Percentiles rank a stretch among this genome's conserved stretches.
Conservation (phyloP, 2,113 vertebrate species). For the Heterotilapia buettikoferi region DNA sequence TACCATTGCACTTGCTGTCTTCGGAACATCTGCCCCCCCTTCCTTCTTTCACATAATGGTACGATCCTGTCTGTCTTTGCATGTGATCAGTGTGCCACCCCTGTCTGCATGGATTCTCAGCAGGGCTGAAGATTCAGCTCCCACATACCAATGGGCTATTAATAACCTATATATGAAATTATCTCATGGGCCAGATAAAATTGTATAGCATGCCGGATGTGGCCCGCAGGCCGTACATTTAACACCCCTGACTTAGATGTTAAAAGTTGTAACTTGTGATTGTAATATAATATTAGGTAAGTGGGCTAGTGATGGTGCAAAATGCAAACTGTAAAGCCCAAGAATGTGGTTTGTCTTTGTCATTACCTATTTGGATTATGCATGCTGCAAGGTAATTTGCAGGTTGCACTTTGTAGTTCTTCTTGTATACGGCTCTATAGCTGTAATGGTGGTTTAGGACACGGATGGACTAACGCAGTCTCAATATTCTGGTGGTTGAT, state of each 20-base stretch:
- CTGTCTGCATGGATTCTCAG: neutral
- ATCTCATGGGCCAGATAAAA: neutral
- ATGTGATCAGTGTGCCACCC: neutral
- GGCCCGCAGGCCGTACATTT: neutral
- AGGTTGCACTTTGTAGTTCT: neutral
- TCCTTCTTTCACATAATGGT: neutral
- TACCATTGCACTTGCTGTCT: too few species aligned
- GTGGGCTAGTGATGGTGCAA: neutral
- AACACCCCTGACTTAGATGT: neutral
- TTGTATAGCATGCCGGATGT: neutral
- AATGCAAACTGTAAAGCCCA: neutral
- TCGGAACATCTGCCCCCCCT: too few species aligned
- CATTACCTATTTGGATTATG: neutral
- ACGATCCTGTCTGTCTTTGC: neutral
- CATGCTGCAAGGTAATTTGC: neutral
- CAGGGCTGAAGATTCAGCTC: neutral
- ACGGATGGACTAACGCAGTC: neutral
- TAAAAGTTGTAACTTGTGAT: neutral
- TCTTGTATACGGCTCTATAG: neutral
- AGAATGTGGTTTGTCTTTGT: neutral
- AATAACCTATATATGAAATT: neutral
- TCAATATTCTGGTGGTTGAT: neutral
- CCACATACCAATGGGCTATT: neutral
- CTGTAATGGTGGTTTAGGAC: neutral
- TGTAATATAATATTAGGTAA: neutral